phyloP scores from a whole-genome alignment of 2,888 invertebrate genomes.

The Drosophila neotestacea region DNA sequence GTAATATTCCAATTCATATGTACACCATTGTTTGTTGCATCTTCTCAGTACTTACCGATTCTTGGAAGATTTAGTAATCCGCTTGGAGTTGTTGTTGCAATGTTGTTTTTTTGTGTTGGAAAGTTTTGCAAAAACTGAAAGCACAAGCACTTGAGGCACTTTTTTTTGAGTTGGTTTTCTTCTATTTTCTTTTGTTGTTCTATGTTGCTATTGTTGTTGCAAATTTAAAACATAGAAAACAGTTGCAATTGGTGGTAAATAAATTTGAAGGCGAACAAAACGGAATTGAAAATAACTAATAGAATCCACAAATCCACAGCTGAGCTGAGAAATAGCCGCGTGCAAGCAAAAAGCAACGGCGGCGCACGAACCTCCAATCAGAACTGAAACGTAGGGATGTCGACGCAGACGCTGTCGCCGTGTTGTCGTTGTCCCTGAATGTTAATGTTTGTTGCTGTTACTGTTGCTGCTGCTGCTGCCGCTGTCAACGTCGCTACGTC shows the following conservation, averaged over 20 bases:
- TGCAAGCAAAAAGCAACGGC: constrained; percentile 77
- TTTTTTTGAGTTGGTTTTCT: constrained; percentile 16
- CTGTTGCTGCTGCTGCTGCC: constrained; percentile 33
- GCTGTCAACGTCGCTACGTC: constrained; percentile 32
- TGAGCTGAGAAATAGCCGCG: constrained; percentile 74
- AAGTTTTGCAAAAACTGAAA: constrained; percentile 51
- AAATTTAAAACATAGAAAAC: constrained; percentile 53
- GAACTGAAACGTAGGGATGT: constrained; percentile 84
- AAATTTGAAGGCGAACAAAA: constrained; percentile 54
- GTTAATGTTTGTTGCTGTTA: constrained; percentile 59
- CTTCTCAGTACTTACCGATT: constrained; percentile 61
- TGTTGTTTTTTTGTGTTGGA: constrained; percentile 22
- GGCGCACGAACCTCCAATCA: constrained; percentile 83
- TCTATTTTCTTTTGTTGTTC: constrained; percentile 18
- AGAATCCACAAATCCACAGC: constrained; percentile 64
- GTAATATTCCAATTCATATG: constrained; percentile 4
- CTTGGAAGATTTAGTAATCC: constrained; percentile 68
- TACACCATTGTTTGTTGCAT: constrained; percentile 13
- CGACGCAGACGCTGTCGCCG: constrained; percentile 72
- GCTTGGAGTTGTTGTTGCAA: constrained; percentile 30
- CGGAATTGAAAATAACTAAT: constrained; percentile 59
- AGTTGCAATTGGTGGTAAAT: constrained; percentile 47
- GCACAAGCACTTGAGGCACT: constrained; percentile 52
- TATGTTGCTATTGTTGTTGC: constrained; percentile 13
- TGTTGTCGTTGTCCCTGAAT: constrained; percentile 76